These are phyloP conservation scores for Sitta europaea DNA, from an alignment of 2,113 vertebrate genomes.

Conservation along the genomic window DNA sequence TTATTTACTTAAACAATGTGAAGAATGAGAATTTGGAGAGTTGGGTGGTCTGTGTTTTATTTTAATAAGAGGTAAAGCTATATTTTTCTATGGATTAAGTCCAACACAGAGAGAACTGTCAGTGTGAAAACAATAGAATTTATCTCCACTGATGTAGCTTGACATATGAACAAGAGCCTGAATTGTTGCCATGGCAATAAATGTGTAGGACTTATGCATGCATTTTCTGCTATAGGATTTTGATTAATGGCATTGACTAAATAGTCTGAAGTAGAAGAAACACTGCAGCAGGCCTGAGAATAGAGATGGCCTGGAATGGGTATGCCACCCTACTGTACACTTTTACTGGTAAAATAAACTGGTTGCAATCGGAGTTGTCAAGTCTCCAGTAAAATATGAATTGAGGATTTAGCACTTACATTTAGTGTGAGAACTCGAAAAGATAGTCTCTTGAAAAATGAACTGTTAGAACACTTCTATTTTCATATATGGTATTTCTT, in stretches of 20 bases:
- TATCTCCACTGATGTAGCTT: conserved; percentile 96
- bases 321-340: conserved; percentile 11
- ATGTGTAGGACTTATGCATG: conserved; percentile 99
- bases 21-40: conserved; percentile 31
- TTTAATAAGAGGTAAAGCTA: conserved; percentile 74
- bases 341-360: conserved; percentile 9
- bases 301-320: conserved; percentile 29
- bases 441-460: background rate
- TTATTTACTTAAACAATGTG: background rate
- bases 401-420: background rate
- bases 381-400: conserved; percentile 20
- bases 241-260: conserved; percentile 87
- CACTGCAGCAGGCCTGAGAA: conserved; percentile 62
- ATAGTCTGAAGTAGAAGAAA: conserved; percentile 76
- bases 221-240: conserved; percentile 91
- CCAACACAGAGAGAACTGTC: conserved; percentile 84
- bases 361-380: background rate
- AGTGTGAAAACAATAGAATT: conserved; percentile 94
- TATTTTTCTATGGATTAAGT: conserved; percentile 82
- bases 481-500: background rate
- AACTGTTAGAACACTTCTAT: conserved; percentile 4
- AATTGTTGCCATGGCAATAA: conserved; percentile 99
- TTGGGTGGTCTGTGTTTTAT: conserved; percentile 71
- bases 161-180: conserved; percentile 99
- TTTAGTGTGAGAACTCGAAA: conserved; percentile 21